These are phyloP conservation scores for Habropoda laboriosa DNA, from an alignment of 1,140 invertebrate species.

Conservation along the genomic window DNA sequence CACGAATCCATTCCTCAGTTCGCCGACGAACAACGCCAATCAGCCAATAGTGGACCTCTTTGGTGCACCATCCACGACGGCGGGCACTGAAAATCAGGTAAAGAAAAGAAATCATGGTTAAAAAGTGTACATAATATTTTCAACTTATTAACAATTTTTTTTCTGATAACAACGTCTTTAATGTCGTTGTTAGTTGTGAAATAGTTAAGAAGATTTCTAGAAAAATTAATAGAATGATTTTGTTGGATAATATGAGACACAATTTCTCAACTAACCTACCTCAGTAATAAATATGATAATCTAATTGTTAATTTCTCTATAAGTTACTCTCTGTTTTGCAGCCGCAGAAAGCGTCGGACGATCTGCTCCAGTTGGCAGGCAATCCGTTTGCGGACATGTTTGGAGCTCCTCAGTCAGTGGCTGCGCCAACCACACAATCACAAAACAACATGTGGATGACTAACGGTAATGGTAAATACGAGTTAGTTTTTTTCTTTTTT, in stretches of 20 bases:
- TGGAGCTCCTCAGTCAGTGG: slow-evolving; percentile 80
- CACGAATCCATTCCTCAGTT: slow-evolving; percentile 94
- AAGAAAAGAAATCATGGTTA: no score
- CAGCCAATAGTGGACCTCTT: slow-evolving; percentile 92
- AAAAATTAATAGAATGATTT: no score
- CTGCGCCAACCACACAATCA: slow-evolving; percentile 75
- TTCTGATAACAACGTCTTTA: no score
- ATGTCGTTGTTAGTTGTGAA: no score
- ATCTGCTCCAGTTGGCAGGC: slow-evolving; percentile 90
- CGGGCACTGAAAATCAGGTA: slow-evolving; percentile 79
- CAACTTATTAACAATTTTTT: no score
- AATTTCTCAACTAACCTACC: no score
- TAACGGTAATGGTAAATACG: slow-evolving; percentile 85
- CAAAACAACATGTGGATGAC: slow-evolving; percentile 86
- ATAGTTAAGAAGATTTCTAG: no score
- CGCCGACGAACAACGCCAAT: slow-evolving; percentile 80
- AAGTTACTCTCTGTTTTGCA: slow-evolving; percentile 3
- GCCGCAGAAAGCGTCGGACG: slow-evolving; percentile 90
- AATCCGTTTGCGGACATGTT: slow-evolving; percentile 97
- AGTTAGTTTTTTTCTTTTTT: slow-evolving; percentile 62
- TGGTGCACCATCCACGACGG: slow-evolving; percentile 81
- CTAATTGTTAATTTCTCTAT: neutral
- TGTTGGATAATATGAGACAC: no score
- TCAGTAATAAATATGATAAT: no score
- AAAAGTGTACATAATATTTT: no score